Base-by-base conservation (phyloP, 2,113 vertebrate species). In the Scomber japonicus region DNA sequence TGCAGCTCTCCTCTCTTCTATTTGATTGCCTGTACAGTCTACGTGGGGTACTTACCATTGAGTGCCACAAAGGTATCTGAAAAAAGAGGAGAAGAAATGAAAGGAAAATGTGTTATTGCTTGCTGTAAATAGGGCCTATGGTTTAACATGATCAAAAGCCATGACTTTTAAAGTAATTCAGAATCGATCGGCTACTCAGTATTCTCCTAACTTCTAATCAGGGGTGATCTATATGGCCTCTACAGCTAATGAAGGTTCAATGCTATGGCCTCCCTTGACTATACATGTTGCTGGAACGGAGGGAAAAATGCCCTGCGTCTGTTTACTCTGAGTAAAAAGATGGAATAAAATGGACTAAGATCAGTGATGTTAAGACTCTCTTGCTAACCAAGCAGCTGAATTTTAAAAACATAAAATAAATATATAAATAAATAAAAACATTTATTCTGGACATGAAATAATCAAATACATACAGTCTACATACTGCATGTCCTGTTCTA, bases 21-120 rank as follows among this genome's bases (percentile, higher is more conserved):
- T 88, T 75, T 76, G 71, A 90, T 88, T 88, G 87, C 56, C 31
- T 69, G 48, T 78, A 72, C 57, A 16, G 73, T 74, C 27, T 19
- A 82, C 62, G 80, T 44, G 50, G 81, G 40, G 80, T 88, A 94
- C 97, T 98, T 96, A 98, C 97, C 97, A 93, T 98, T 98, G 94
- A 98, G 94, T 44, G 97, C 97, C 96, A 98, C 97, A 91, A 98
- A 98, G 91, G 97, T 96, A 96, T 98, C 97, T 98, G 95, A 85
- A 97, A 91, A 65, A 74, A 86, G 80, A 75, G 84, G 64, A 84
- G 72, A 77, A 78, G 65, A 86, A 95, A 94, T 75, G 72, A 96
- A 96, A 60, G 71, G 55, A 49, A 81, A 73, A 83, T 30, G 5
- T 71, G 85, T 93, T 90, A 92, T 54, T 75, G 69, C 51, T 19